These are phyloP conservation scores for Vanacampus margaritifer DNA, from an alignment of 2,113 vertebrate species.

Conservation along the genomic window DNA sequence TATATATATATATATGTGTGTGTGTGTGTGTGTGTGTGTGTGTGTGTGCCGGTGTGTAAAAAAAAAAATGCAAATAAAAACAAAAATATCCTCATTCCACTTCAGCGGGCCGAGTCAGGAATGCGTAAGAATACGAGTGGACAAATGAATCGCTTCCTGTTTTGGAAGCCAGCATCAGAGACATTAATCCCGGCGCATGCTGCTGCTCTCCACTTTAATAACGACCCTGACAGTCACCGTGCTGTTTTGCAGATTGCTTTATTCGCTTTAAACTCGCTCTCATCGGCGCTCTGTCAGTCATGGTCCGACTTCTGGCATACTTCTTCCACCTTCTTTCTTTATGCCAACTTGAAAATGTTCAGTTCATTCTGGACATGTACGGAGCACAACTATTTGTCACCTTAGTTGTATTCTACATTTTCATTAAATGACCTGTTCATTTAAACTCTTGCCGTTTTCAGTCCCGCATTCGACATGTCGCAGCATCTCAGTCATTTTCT, in stretches of 20 bases:
- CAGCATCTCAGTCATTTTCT: too few relatives aligned
- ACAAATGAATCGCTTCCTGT: conserved; percentile 65
- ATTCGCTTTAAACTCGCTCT: conserved; percentile 36
- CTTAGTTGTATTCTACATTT: too few relatives aligned
- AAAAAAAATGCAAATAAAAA: too few relatives aligned
- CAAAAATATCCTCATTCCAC: conserved; percentile 51
- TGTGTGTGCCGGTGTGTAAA: too few relatives aligned
- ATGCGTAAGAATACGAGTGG: conserved; percentile 49
- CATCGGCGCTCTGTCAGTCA: conserved; percentile 25
- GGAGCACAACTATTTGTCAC: too few relatives aligned
- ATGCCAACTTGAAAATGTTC: too few relatives aligned
- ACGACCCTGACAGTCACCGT: conserved; percentile 36
- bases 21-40: too few relatives aligned
- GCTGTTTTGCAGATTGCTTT: conserved; percentile 44
- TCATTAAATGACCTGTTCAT: too few relatives aligned
- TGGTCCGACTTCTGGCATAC: conserved; percentile 3
- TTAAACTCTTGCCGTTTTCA: too few relatives aligned
- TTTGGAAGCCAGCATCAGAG: conserved; percentile 52
- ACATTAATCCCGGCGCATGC: conserved; percentile 60
- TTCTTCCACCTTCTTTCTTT: conserved; percentile 12
- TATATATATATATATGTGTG: too few relatives aligned
- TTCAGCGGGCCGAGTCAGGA: conserved; percentile 37
- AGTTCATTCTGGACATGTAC: too few relatives aligned
- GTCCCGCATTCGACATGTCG: too few relatives aligned
- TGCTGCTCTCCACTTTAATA: conserved; percentile 50